These are phyloP conservation scores for Pteria penguin DNA, from an alignment of 2,888 invertebrate species.

Conservation along the genomic window DNA sequence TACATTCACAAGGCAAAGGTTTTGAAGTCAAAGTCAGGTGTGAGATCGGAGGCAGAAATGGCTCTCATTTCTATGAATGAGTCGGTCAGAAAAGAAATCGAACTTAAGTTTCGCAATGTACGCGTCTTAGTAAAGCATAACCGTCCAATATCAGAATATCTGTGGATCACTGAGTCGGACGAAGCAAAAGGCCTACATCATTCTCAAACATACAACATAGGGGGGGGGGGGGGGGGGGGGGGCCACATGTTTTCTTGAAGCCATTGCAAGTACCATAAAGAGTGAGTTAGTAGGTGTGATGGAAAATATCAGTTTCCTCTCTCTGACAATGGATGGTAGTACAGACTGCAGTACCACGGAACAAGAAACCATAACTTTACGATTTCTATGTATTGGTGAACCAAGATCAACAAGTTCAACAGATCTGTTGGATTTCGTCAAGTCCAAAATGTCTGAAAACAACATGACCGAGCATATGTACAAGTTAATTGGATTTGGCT, in stretches of 20 bases:
- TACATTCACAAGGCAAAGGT: background rate
- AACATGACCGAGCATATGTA: background rate
- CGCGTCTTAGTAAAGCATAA: constrained; percentile 3
- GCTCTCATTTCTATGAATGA: background rate
- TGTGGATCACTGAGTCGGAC: constrained; percentile 10
- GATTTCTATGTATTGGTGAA: constrained; percentile 16
- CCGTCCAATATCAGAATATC: constrained; percentile 5
- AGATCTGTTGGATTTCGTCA: constrained; percentile 8
- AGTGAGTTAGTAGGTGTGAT: background rate
- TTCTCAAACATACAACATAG: constrained; percentile 7
- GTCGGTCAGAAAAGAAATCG: background rate
- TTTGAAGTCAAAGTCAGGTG: background rate
- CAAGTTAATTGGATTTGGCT: constrained; percentile 23
- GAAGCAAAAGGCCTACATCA: background rate
- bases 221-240: too few relatives aligned
- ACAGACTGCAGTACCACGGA: constrained; percentile 2
- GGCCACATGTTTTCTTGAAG: too few relatives aligned
- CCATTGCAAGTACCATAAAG: background rate
- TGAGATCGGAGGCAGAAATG: background rate
- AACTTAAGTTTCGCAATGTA: constrained; percentile 11
- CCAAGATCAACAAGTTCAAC: constrained; percentile 11
- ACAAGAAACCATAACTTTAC: constrained; percentile 24
- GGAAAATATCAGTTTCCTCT: constrained; percentile 7
- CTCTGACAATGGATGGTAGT: constrained; percentile 20
- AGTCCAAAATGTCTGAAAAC: constrained; percentile 1